phyloP scores from a whole-genome alignment of 2,797 vertebrate genomes.

The Myotis findleyi region DNA sequence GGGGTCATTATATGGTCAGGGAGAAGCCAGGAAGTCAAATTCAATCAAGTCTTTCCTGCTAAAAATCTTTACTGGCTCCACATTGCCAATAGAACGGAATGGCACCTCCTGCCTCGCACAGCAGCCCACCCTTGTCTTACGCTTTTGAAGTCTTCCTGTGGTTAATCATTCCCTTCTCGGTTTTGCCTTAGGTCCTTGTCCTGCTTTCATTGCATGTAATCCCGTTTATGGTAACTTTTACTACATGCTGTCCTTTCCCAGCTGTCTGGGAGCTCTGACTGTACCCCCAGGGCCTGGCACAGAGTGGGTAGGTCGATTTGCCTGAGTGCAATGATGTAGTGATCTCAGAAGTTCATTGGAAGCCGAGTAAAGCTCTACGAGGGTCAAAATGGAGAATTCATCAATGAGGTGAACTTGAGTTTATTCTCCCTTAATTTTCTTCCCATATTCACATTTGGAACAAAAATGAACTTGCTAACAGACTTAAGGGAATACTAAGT shows the following conservation, averaged over 20 bases:
- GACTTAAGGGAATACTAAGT: background rate
- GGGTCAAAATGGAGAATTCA: background rate
- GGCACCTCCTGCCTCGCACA: background rate
- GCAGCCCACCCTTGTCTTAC: background rate
- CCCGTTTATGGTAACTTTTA: background rate
- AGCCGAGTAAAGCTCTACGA: background rate
- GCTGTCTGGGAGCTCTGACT: background rate
- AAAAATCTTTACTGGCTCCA: background rate
- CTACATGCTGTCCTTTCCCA: background rate
- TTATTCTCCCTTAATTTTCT: background rate
- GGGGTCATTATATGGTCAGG: background rate
- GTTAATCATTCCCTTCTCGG: background rate
- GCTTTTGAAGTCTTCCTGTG: background rate
- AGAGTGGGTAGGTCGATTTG: background rate
- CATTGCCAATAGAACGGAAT: accelerated
- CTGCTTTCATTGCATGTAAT: background rate
- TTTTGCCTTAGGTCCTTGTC: background rate
- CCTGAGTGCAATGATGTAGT: background rate
- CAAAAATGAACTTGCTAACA: background rate
- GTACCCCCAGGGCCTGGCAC: background rate
- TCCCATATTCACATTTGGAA: background rate
- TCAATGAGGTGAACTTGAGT: background rate
- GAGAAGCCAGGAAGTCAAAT: background rate
- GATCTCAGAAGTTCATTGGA: background rate
- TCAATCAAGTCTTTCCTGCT: background rate